phyloP scores from a whole-genome alignment of 2,113 vertebrate species.

The Uria lomvia region DNA sequence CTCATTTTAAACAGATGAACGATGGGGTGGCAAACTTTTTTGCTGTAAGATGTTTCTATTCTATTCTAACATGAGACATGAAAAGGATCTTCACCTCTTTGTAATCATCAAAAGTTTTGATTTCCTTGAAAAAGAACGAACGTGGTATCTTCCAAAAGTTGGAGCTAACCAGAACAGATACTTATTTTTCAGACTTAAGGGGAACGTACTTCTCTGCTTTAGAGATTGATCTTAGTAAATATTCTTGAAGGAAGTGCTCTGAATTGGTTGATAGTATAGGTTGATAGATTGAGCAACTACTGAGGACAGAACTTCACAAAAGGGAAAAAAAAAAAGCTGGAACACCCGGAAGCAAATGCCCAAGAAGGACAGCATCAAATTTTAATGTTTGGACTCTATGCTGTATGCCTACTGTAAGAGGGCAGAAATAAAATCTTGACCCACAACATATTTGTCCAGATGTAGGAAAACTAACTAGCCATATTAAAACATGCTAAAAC shows the following conservation, averaged over 20 bases:
- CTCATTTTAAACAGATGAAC: accelerated
- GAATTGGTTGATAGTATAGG: neutral
- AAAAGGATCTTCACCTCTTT: neutral
- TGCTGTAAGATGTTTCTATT: neutral
- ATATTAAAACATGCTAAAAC: neutral
- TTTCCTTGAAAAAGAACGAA: neutral
- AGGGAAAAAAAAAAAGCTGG: neutral
- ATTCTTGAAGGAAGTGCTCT: neutral
- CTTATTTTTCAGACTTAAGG: neutral
- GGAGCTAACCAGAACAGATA: neutral
- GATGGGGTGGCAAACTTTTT: neutral
- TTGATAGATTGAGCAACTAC: neutral
- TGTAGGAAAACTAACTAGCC: neutral
- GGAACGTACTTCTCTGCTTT: neutral
- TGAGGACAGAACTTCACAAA: neutral
- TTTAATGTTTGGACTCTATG: neutral
- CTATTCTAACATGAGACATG: neutral
- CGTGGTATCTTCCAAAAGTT: neutral
- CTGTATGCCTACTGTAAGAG: neutral
- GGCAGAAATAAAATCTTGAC: neutral
- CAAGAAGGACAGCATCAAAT: neutral
- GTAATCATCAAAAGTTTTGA: neutral
- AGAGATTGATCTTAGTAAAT: neutral
- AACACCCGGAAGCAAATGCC: neutral
- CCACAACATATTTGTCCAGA: neutral